These are phyloP conservation scores for Scyliorhinus canicula DNA, from an alignment of 2,797 vertebrate species.

Conservation along the genomic window DNA sequence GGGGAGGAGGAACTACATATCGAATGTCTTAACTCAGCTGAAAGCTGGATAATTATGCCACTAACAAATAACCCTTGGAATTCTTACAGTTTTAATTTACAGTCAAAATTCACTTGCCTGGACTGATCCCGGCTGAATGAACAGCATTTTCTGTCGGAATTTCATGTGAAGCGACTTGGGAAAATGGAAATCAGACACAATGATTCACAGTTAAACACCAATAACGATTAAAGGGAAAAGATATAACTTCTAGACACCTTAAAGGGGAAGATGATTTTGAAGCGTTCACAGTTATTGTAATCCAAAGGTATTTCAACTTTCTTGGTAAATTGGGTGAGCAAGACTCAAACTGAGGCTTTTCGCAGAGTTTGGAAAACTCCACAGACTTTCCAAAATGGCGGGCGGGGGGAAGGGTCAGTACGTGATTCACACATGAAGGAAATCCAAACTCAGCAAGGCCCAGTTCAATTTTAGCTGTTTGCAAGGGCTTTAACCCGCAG, in stretches of 20 bases:
- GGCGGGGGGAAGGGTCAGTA: no score
- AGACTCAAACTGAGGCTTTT: neutral
- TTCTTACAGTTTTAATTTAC: neutral
- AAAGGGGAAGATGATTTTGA: neutral
- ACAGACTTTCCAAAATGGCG: no score
- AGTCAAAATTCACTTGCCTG: neutral
- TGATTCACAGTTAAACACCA: neutral
- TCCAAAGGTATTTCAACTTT: neutral
- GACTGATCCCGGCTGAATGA: neutral
- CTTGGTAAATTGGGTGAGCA: neutral
- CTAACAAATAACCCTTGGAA: no score
- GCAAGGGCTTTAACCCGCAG: no score
- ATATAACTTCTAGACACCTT: neutral
- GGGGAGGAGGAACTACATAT: neutral
- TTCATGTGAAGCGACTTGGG: neutral
- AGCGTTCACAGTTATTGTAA: neutral
- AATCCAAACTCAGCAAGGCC: no score
- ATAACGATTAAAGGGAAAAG: neutral
- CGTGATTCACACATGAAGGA: neutral
- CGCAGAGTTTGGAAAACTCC: neutral
- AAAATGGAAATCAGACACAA: neutral
- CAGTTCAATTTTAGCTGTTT: no score
- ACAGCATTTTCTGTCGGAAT: neutral
- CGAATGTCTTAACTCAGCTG: neutral
- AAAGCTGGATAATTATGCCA: neutral